Percentiles rank a stretch among this genome's conserved stretches.
Evolutionary conservation across 2,113 vertebrate genomes (phyloP).

Genomic region (Maccullochella peelii): DNA sequence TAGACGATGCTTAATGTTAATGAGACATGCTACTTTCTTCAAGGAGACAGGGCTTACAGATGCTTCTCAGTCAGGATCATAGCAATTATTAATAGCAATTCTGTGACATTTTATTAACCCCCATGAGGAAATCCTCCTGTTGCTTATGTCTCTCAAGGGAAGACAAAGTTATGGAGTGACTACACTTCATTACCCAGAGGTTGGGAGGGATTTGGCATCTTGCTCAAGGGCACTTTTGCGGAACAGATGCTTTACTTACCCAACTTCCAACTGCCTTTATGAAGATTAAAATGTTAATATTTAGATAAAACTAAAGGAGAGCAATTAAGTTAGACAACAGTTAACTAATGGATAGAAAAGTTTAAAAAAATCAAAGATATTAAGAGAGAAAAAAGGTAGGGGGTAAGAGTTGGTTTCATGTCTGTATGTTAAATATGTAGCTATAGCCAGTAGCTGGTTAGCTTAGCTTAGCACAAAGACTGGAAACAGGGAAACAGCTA

Average conservation of each 20-base stretch:
- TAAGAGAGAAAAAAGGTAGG: no score
- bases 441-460: not conserved
- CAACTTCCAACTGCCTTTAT: not conserved
- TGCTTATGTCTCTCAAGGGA: constrained; percentile 34
- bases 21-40: constrained; percentile 28
- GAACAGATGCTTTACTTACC: not conserved
- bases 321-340: not conserved
- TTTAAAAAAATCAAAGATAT: not conserved
- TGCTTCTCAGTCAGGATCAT: constrained; percentile 31
- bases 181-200: not conserved
- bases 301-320: not conserved
- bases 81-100: constrained; percentile 44
- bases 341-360: not conserved
- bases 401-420: not conserved
- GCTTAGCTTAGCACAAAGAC: not conserved
- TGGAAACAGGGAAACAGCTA: not conserved
- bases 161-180: constrained; percentile 16
- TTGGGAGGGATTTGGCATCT: not conserved
- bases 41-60: constrained; percentile 5
- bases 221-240: constrained; percentile 6
- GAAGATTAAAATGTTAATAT: not conserved
- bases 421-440: not conserved
- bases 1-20: constrained; percentile 44
- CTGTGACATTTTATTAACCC: constrained; percentile 20
- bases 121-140: constrained; percentile 29